A percentile compares a stretch with the other conserved stretches of the same genome.
These are phyloP conservation scores for Tragelaphus imberbis DNA, from an alignment of 2,113 vertebrate species.

Conservation along the genomic window DNA sequence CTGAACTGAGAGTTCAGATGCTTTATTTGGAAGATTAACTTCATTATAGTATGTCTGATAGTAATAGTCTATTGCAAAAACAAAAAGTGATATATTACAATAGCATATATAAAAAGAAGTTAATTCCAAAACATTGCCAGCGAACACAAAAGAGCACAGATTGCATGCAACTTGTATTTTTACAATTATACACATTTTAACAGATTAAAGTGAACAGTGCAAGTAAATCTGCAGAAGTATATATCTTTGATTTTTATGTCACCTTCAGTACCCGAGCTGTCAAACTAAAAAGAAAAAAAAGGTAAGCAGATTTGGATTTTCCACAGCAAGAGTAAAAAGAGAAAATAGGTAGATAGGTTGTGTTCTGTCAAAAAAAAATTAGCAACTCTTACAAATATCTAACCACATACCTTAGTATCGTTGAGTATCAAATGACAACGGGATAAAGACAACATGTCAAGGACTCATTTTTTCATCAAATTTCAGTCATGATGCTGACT, in stretches of 20 bases:
- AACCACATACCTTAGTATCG: not conserved
- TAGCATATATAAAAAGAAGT: not conserved
- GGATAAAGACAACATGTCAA: not conserved
- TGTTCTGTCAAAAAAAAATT: not conserved
- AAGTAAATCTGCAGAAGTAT: not conserved
- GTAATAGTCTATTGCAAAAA: constrained; percentile 86
- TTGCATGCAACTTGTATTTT: not conserved
- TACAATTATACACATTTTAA: not conserved
- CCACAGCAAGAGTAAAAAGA: not conserved
- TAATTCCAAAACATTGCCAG: not conserved
- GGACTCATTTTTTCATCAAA: not conserved
- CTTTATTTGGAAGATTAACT: constrained; percentile 61
- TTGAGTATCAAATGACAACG: not conserved
- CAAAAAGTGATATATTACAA: constrained; percentile 30
- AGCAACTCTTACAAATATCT: not conserved
- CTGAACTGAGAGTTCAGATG: constrained; percentile 58
- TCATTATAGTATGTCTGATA: constrained; percentile 83
- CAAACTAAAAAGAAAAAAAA: not conserved
- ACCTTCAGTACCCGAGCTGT: not conserved
- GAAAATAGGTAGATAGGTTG: not conserved
- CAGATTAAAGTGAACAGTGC: not conserved
- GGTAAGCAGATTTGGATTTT: not conserved
- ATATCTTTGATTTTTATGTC: not conserved
- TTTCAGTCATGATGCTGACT: not conserved
- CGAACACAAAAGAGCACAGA: not conserved